phyloP scores from a whole-genome alignment of 2,113 vertebrate genomes.

The Toxotes jaculatrix region DNA sequence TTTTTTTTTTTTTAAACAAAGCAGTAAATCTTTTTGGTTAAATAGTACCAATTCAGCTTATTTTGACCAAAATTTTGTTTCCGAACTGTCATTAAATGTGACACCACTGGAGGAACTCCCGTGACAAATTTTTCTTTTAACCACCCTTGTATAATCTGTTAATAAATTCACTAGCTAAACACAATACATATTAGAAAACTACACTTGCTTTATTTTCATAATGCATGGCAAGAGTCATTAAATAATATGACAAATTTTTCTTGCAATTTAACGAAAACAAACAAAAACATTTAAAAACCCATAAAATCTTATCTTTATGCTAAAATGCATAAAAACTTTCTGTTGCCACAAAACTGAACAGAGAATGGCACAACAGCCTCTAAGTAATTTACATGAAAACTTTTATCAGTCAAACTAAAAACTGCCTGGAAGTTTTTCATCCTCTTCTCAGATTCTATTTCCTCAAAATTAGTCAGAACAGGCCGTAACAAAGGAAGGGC shows the following conservation, averaged over 20 bases:
- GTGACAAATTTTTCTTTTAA: constrained; percentile 1
- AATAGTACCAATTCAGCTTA: too few relatives aligned
- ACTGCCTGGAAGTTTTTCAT: neutral
- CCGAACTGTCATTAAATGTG: too few relatives aligned
- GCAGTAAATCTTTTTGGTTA: too few relatives aligned
- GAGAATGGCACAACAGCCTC: neutral
- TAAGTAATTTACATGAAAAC: neutral
- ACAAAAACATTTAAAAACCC: neutral
- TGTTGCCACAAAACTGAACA: neutral
- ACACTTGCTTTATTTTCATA: neutral
- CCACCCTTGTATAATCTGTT: neutral
- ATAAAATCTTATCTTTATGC: neutral
- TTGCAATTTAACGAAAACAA: constrained; percentile 12
- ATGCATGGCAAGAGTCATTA: neutral
- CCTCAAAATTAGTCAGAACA: too few relatives aligned
- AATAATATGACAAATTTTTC: neutral
- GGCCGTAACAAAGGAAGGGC: neutral
- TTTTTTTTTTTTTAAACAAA: too few relatives aligned
- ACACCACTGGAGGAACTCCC: neutral
- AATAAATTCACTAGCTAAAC: neutral
- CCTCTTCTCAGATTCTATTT: neutral
- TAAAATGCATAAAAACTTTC: constrained; percentile 34
- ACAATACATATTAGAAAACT: too few relatives aligned
- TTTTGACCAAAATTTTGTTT: too few relatives aligned
- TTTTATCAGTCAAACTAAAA: neutral